Percentiles rank a stretch among this genome's conserved stretches.
phyloP scores from a whole-genome alignment of 2,797 vertebrate species.

The Macropus fuliginosus region DNA sequence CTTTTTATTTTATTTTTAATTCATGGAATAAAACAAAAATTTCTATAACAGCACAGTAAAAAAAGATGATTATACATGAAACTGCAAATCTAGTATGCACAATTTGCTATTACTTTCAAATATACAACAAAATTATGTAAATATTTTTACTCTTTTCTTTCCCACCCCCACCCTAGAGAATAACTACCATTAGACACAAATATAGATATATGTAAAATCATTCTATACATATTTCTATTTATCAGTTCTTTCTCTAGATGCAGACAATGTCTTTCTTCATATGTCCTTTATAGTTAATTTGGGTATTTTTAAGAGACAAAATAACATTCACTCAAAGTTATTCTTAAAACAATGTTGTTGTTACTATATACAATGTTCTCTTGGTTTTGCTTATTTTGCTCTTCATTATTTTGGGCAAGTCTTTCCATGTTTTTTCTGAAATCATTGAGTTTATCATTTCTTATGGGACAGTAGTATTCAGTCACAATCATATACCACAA shows the following conservation, averaged over 20 bases:
- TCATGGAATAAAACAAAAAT: not conserved
- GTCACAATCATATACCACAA: not conserved
- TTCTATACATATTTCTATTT: not conserved
- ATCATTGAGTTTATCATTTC: not conserved
- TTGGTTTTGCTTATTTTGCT: too few species aligned
- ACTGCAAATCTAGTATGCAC: not conserved
- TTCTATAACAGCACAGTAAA: not conserved
- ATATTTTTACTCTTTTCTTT: not conserved
- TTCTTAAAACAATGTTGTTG: not conserved
- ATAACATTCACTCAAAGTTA: not conserved
- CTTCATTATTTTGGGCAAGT: too few species aligned
- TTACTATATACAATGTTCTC: too few species aligned
- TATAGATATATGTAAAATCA: not conserved
- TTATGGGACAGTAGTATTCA: not conserved
- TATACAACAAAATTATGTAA: not conserved
- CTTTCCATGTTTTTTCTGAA: too few species aligned
- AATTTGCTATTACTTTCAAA: not conserved
- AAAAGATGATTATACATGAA: not conserved
- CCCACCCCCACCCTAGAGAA: not conserved
- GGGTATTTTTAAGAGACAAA: not conserved
- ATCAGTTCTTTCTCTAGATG: not conserved
- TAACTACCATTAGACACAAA: not conserved
- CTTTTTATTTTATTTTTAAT: not conserved
- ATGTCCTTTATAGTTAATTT: not conserved
- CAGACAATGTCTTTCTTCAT: not conserved